These are phyloP conservation scores for Leptodactylus fallax DNA, from an alignment of 2,797 vertebrate species.

Conservation along the genomic window DNA sequence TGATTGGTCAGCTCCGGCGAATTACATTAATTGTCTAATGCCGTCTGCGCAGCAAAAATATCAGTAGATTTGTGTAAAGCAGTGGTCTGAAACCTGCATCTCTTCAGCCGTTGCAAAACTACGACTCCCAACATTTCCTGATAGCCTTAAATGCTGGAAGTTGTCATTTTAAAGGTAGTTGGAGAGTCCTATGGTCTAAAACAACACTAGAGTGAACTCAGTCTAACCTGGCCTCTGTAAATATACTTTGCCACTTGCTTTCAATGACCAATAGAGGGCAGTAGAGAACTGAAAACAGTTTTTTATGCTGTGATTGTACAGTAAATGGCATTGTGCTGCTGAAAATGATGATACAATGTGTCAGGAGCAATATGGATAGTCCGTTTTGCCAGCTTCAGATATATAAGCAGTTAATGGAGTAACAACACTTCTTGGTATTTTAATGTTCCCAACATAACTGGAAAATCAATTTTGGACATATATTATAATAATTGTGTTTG, in stretches of 20 bases:
- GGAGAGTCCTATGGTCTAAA: neutral
- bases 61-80: neutral
- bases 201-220: neutral
- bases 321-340: slow-evolving; percentile 25
- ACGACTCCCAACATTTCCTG: too few relatives aligned
- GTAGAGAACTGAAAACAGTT: slow-evolving; percentile 81
- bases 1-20: neutral
- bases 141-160: too few relatives aligned
- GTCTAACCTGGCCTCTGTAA: neutral
- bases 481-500: slow-evolving; percentile 45
- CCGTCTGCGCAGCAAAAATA: too few relatives aligned
- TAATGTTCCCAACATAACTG: slow-evolving; percentile 49
- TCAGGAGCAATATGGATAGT: slow-evolving; percentile 20
- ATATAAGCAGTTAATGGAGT: slow-evolving; percentile 50
- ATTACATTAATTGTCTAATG: neutral
- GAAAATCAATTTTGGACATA: slow-evolving; percentile 53
- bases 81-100: neutral
- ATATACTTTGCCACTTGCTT: neutral
- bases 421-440: slow-evolving; percentile 50
- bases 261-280: slow-evolving; percentile 86
- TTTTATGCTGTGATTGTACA: neutral
- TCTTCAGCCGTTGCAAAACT: too few relatives aligned
- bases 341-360: slow-evolving; percentile 39
- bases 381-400: slow-evolving; percentile 37
- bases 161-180: too few relatives aligned